Conservation (phyloP, 2,797 vertebrate species). For the Leptodactylus fallax region DNA sequence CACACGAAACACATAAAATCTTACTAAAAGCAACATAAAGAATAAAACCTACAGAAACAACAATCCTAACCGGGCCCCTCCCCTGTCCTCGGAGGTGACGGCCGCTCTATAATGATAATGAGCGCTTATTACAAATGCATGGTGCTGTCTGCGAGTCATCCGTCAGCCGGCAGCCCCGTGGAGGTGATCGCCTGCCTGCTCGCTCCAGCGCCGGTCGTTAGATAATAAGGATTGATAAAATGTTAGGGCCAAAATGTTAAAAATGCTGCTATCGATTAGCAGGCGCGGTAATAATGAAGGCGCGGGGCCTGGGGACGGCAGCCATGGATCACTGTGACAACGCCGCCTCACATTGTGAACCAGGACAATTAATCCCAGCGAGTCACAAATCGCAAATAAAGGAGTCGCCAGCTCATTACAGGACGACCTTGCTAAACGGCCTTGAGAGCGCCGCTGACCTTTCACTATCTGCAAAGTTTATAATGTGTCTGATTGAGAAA, state of each 20-base stretch:
- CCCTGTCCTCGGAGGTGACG: slow-evolving; percentile 64
- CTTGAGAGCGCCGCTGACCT: slow-evolving; percentile 85
- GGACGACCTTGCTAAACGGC: slow-evolving; percentile 86
- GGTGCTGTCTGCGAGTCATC: slow-evolving; percentile 75
- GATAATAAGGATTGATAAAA: slow-evolving; percentile 89
- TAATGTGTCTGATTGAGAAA: slow-evolving; percentile 77
- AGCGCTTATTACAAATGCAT: slow-evolving; percentile 92
- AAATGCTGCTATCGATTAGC: slow-evolving; percentile 85
- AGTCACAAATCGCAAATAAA: slow-evolving; percentile 85
- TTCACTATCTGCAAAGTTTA: slow-evolving; percentile 82
- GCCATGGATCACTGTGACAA: slow-evolving; percentile 86
- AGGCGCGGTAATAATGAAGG: slow-evolving; percentile 83
- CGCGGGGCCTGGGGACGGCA: slow-evolving; percentile 77
- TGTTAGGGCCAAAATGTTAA: slow-evolving; percentile 81
- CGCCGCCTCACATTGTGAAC: slow-evolving; percentile 78
- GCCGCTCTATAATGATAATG: slow-evolving; percentile 82
- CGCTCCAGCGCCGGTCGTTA: slow-evolving; percentile 80
- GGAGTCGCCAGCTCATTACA: slow-evolving; percentile 83
- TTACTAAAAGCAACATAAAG: too few relatives aligned
- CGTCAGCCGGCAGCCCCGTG: slow-evolving; percentile 75
- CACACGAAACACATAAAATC: too few relatives aligned
- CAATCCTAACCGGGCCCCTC: slow-evolving; percentile 28
- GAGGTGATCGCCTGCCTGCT: slow-evolving; percentile 75
- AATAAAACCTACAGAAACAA: neutral
- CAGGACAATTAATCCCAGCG: slow-evolving; percentile 88